phyloP scores from a whole-genome alignment of 2,888 invertebrate genomes.

The Incurvaria masculella region DNA sequence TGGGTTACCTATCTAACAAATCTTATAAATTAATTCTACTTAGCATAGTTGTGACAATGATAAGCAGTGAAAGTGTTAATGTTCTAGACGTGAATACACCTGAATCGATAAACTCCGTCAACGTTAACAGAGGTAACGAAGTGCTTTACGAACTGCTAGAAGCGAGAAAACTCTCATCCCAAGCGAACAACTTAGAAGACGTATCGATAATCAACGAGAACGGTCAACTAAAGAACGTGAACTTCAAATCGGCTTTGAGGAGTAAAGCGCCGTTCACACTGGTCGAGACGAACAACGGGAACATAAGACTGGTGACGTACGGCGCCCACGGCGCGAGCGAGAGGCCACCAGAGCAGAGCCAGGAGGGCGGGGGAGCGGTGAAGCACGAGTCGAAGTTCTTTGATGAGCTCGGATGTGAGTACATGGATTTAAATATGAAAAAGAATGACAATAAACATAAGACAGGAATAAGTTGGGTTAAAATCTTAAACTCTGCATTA shows the following conservation, averaged over 20 bases:
- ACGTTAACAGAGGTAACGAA: slow-evolving; percentile 19
- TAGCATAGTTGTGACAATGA: no score
- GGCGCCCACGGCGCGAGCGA: neutral
- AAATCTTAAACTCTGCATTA: no score
- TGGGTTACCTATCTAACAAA: no score
- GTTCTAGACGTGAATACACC: slow-evolving; percentile 26
- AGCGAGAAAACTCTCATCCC: slow-evolving; percentile 27
- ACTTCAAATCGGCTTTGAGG: slow-evolving; percentile 30
- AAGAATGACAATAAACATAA: no score
- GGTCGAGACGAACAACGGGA: slow-evolving; percentile 9
- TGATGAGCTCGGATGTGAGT: slow-evolving; percentile 70
- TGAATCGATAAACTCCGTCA: slow-evolving; percentile 27
- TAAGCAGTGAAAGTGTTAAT: no score
- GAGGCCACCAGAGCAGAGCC: neutral
- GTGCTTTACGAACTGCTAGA: slow-evolving; percentile 25
- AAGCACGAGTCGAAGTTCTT: slow-evolving; percentile 59
- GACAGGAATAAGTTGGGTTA: no score
- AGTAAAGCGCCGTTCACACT: slow-evolving; percentile 2
- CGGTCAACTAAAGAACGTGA: slow-evolving; percentile 37
- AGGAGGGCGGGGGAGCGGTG: slow-evolving; percentile 7
- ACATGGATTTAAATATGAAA: no score
- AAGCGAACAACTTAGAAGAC: slow-evolving; percentile 37
- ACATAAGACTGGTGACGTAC: slow-evolving; percentile 11
- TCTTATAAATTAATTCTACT: no score
- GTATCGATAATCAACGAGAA: slow-evolving; percentile 36